Evolutionary conservation across 2,888 invertebrate genomes (phyloP).

Genomic region (Calliopum simillimum): DNA sequence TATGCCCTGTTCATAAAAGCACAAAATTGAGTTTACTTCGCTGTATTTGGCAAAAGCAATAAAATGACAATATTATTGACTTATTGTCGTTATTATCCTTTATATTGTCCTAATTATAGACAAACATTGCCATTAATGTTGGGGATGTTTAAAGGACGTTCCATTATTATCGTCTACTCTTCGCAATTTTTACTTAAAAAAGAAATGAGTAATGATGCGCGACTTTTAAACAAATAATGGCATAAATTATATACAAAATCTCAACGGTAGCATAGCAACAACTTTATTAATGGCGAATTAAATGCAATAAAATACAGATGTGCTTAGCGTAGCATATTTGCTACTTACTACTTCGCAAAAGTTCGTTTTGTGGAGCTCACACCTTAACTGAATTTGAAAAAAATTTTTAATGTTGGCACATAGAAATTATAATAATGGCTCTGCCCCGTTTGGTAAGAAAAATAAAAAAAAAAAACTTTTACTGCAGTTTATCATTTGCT

Average conservation of each 20-base stretch:
- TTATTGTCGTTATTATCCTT: conserved; percentile 49
- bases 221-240: conserved; percentile 4
- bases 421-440: conserved; percentile 59
- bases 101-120: conserved; percentile 19
- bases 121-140: not conserved
- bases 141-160: not conserved
- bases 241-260: conserved; percentile 17
- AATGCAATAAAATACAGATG: conserved; percentile 66
- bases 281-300: conserved; percentile 66
- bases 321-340: conserved; percentile 62
- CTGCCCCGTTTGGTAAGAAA: conserved; percentile 30
- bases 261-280: not conserved
- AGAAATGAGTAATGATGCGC: conserved; percentile 16
- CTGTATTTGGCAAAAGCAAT: conserved; percentile 44
- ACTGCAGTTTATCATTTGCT: conserved; percentile 60
- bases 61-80: conserved; percentile 63
- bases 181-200: not conserved
- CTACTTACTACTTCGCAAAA: conserved; percentile 27
- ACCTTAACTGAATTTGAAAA: not conserved
- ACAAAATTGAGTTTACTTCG: not conserved
- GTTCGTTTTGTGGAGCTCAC: conserved; percentile 13
- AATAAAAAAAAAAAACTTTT: conserved; percentile 49
- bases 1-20: too few species aligned
- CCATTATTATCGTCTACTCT: not conserved
- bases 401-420: conserved; percentile 10